Evolutionary conservation across 2,113 vertebrate species (phyloP).

Genomic region (Chaetura pelagica): DNA sequence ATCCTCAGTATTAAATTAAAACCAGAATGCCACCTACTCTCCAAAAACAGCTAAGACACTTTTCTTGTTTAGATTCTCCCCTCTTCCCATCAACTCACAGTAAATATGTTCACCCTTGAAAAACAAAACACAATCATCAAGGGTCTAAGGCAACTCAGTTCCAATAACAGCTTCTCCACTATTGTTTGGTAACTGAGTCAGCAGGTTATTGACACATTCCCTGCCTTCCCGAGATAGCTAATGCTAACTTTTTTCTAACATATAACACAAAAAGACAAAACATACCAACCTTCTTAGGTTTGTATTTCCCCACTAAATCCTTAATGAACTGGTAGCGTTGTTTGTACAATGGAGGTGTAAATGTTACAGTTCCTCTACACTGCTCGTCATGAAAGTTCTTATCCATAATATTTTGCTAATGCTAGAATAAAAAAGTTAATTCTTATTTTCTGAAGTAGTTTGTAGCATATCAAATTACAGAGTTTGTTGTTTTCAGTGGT

Average conservation of each 20-base stretch:
- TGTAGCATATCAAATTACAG: background rate
- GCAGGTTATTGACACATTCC: background rate
- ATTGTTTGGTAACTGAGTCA: background rate
- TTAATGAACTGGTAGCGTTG: constrained; percentile 89
- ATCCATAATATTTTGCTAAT: constrained; percentile 13
- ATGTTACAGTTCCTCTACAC: constrained; percentile 52
- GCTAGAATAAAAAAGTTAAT: constrained; percentile 5
- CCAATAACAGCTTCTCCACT: background rate
- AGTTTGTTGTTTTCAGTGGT: background rate
- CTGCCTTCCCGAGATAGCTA: background rate
- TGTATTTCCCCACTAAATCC: constrained; percentile 81
- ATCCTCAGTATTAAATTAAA: background rate
- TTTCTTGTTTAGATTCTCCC: background rate
- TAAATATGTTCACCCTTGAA: background rate
- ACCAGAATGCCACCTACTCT: background rate
- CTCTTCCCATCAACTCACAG: background rate
- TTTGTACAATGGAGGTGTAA: constrained; percentile 84
- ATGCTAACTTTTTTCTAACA: background rate
- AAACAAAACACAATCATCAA: background rate
- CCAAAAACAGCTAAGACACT: background rate
- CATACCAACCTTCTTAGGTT: constrained; percentile 85
- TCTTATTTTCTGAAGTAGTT: background rate
- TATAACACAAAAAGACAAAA: background rate
- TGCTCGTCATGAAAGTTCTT: constrained; percentile 15
- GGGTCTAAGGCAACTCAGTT: background rate